A percentile compares a stretch with the other conserved stretches of the same genome.
Evolutionary conservation across 2,113 vertebrate species (phyloP).

Genomic region (Macquaria ambigua): DNA sequence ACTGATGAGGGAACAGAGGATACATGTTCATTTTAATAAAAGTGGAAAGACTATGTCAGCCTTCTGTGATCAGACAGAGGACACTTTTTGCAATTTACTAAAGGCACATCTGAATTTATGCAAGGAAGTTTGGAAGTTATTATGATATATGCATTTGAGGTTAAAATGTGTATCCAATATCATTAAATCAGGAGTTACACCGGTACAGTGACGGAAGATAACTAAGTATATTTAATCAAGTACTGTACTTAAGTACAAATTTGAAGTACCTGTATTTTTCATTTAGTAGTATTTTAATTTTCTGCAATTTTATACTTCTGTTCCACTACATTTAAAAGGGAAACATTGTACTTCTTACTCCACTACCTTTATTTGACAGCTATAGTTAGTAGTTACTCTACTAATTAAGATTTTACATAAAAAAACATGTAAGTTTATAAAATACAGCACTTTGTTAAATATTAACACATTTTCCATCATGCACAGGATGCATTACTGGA

Average conservation of each 20-base stretch:
- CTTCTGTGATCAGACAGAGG: neutral
- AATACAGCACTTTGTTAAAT: neutral
- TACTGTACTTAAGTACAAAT: neutral
- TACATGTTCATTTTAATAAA: neutral
- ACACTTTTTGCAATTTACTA: neutral
- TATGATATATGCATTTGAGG: neutral
- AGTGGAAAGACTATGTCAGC: neutral
- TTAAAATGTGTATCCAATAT: neutral
- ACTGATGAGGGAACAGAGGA: constrained; percentile 61
- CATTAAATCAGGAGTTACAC: neutral
- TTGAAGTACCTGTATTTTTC: neutral
- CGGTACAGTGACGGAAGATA: neutral
- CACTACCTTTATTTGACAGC: neutral
- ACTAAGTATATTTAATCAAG: neutral
- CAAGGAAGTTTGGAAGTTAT: neutral
- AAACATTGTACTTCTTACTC: neutral
- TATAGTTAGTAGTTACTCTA: neutral
- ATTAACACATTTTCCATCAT: neutral
- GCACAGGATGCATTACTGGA: neutral
- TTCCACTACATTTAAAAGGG: neutral
- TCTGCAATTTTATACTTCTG: neutral
- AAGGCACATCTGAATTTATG: neutral
- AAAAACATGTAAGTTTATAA: neutral
- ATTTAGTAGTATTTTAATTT: neutral
- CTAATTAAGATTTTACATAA: neutral